Conservation (phyloP, 2,888 invertebrate genomes). For the Pyralis farinalis region DNA sequence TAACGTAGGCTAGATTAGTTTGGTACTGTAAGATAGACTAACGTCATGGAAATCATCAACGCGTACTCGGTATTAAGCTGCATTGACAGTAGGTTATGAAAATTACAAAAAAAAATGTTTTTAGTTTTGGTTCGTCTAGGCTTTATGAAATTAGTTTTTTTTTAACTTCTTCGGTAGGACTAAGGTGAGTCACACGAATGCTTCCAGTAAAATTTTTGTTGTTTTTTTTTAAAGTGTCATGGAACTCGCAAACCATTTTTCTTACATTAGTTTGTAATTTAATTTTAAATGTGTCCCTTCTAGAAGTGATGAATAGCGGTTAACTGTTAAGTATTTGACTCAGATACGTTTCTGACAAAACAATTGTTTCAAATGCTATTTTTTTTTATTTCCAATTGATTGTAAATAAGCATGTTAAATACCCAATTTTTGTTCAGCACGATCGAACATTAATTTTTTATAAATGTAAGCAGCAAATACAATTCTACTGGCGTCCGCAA, state of each 20-base stretch:
- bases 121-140: constrained; percentile 45
- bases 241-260: constrained; percentile 56
- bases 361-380: constrained; percentile 21
- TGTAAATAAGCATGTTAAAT: constrained; percentile 52
- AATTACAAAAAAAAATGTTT: constrained; percentile 29
- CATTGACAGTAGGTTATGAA: constrained; percentile 26
- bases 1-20: constrained; percentile 57
- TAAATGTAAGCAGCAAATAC: constrained; percentile 47
- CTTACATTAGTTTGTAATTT: constrained; percentile 67
- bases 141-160: constrained; percentile 48
- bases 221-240: constrained; percentile 53
- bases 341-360: constrained; percentile 32
- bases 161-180: constrained; percentile 37
- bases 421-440: constrained; percentile 34
- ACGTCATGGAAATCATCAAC: constrained; percentile 71
- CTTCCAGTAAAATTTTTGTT: constrained; percentile 50
- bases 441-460: constrained; percentile 24
- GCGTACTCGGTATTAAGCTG: constrained; percentile 24
- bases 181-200: constrained; percentile 64
- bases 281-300: constrained; percentile 60
- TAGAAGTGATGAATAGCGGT: constrained; percentile 38
- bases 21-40: constrained; percentile 53
- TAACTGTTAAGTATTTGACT: constrained; percentile 53
- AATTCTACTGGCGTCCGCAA: constrained; percentile 59
- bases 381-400: constrained; percentile 40